A percentile compares a stretch with the other conserved stretches of the same genome.
phyloP scores from a whole-genome alignment of 2,113 vertebrate species.

The Pipa parva region DNA sequence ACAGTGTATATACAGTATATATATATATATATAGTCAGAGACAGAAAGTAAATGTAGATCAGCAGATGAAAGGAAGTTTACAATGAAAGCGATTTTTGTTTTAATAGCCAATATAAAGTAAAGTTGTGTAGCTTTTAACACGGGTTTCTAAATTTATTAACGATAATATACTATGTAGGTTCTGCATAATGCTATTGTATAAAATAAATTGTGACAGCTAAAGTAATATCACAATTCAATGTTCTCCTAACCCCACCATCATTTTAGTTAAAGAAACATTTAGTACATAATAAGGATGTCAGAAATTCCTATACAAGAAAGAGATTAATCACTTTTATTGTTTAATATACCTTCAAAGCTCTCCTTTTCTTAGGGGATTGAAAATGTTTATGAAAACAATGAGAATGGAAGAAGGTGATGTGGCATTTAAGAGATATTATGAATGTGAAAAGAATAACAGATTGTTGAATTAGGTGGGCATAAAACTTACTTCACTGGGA shows the following conservation, averaged over 20 bases:
- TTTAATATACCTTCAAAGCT: constrained; percentile 21
- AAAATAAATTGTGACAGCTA: constrained; percentile 27
- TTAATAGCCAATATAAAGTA: too few species aligned
- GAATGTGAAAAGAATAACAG: background rate
- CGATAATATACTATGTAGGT: too few species aligned
- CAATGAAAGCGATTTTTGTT: too few species aligned
- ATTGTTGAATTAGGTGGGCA: background rate
- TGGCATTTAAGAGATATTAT: constrained; percentile 21
- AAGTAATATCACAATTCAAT: constrained; percentile 30
- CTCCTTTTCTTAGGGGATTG: constrained; percentile 4
- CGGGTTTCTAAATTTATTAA: too few species aligned
- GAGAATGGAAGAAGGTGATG: constrained; percentile 19
- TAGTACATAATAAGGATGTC: constrained; percentile 37
- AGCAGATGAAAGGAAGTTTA: too few species aligned
- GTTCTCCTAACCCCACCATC: constrained; percentile 17
- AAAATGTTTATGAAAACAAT: constrained; percentile 21
- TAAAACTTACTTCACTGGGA: constrained; percentile 17
- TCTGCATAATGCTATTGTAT: background rate
- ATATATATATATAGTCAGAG: too few species aligned
- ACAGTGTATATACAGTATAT: too few species aligned
- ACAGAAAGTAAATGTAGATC: too few species aligned
- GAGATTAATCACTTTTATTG: constrained; percentile 29
- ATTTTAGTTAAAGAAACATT: constrained; percentile 18
- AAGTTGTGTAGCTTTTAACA: too few species aligned
- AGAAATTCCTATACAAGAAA: constrained; percentile 24